Base-by-base conservation (phyloP, 1,140 invertebrate genomes). In the Aethina tumida region DNA sequence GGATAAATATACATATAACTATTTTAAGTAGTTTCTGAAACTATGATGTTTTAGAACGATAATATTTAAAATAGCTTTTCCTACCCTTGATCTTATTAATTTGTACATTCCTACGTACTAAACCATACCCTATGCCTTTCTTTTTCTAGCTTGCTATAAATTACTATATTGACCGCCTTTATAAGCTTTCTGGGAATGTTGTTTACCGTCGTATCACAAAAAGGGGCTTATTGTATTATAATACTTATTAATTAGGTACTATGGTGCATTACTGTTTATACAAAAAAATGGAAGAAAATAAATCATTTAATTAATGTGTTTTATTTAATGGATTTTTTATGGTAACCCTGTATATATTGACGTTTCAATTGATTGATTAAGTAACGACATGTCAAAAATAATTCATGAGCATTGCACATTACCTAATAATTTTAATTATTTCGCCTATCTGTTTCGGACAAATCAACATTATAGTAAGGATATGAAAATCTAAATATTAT, bases 191-290 rank as follows among this genome's bases (percentile, higher is more conserved):
- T 18, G 25, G 19, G 15, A 37, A 20, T 43, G 34, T 39, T 39
- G 24, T 43, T 26, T 22, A 43, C 14, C 38, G 41, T 48, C 44
- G 32, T 35, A 45, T 34, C 37, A n/a, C n/a, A n/a, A n/a, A 22
- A 45, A 28, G 31, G 33, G 42, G 45, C 41, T 48, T 48, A 45
- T 39, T 36, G 35, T 41, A 35, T 27, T 32, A 41, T 43, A 31
- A 43, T 35, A 5, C 21, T 25, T n/a, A n/a, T 39, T 16, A 32
- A 17, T 21, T 46, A 49, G 47, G 34, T 45, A 49, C 43, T 37
- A 45, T 43, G 43, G 37, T 45, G 41, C 42, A 49, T 49, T 51
- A 51, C 49, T 48, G 44, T 52, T 52, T 52, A 49, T 52, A 52
- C 47, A 49, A 24, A 39, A 41, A 22, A 39, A 21, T 8, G n/a